Percentiles rank a stretch among this genome's conserved stretches.
Evolutionary conservation across 2,888 invertebrate species (phyloP).

Genomic region (Dasypogon diadema): DNA sequence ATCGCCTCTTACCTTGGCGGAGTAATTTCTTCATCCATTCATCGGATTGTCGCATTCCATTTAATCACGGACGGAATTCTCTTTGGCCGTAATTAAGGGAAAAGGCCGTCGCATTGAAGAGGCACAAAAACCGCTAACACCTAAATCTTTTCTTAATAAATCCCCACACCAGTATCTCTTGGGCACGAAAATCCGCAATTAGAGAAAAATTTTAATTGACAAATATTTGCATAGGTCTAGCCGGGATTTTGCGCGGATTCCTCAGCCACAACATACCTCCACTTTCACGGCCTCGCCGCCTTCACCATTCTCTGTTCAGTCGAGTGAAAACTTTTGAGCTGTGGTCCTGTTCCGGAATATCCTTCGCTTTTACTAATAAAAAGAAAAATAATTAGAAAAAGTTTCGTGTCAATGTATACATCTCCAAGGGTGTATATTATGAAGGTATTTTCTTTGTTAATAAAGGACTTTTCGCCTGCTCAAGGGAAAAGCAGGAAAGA

Average conservation of each 20-base stretch:
- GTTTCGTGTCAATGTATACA: slow-evolving; percentile 43
- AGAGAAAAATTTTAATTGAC: slow-evolving; percentile 55
- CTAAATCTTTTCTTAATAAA: slow-evolving; percentile 49
- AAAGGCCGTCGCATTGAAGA: slow-evolving; percentile 26
- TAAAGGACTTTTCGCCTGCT: slow-evolving; percentile 43
- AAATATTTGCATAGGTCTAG: slow-evolving; percentile 53
- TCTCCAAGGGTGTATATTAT: not conserved
- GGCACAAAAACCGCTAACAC: slow-evolving; percentile 48
- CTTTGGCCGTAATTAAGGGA: slow-evolving; percentile 39
- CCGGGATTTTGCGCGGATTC: slow-evolving; percentile 45
- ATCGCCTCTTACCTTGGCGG: slow-evolving; percentile 22
- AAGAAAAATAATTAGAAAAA: slow-evolving; percentile 40
- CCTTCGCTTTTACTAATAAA: slow-evolving; percentile 19
- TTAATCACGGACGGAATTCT: slow-evolving; percentile 36
- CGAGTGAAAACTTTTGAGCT: slow-evolving; percentile 33
- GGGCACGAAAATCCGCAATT: slow-evolving; percentile 53
- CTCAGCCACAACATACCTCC: slow-evolving; percentile 8
- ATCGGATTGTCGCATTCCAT: slow-evolving; percentile 47
- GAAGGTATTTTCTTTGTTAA: slow-evolving; percentile 44
- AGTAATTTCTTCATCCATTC: slow-evolving; percentile 30
- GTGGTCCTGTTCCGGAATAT: slow-evolving; percentile 19
- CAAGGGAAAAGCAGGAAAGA: slow-evolving; percentile 44
- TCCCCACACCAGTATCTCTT: not conserved
- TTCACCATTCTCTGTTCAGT: slow-evolving; percentile 31
- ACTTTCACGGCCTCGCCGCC: not conserved